Evolutionary conservation across 2,888 invertebrate species (phyloP).

Genomic region (Drosophila histrio): DNA sequence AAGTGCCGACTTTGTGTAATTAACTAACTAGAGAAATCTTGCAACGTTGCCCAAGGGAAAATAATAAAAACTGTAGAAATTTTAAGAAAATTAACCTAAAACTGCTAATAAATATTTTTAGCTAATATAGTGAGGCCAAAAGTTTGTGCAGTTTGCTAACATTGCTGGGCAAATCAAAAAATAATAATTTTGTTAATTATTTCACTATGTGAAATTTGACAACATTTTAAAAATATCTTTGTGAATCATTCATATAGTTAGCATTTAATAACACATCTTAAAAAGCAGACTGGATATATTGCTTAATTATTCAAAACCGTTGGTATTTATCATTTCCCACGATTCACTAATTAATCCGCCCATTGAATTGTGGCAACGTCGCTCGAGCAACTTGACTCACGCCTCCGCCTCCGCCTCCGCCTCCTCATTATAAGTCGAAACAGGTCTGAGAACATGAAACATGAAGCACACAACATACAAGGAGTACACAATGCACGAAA

Average conservation of each 20-base stretch:
- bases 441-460: constrained; percentile 35
- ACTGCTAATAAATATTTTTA: neutral
- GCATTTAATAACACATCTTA: neutral
- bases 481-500: constrained; percentile 14
- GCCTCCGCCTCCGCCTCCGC: neutral
- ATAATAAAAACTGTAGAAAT: neutral
- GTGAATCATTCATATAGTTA: no score
- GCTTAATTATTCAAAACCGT: neutral
- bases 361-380: constrained; percentile 47
- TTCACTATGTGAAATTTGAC: no score
- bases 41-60: neutral
- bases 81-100: neutral
- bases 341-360: constrained; percentile 42
- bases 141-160: no score
- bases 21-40: neutral
- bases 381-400: constrained; percentile 19
- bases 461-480: constrained; percentile 9
- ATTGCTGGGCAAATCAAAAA: no score
- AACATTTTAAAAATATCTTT: no score
- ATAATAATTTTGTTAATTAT: no score
- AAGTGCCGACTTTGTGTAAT: neutral
- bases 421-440: constrained; percentile 20
- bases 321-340: constrained; percentile 3
- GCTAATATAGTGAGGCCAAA: no score
- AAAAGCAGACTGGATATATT: neutral